Base-by-base conservation (phyloP, 1,140 invertebrate genomes). In the Drosophila tsacasi region DNA sequence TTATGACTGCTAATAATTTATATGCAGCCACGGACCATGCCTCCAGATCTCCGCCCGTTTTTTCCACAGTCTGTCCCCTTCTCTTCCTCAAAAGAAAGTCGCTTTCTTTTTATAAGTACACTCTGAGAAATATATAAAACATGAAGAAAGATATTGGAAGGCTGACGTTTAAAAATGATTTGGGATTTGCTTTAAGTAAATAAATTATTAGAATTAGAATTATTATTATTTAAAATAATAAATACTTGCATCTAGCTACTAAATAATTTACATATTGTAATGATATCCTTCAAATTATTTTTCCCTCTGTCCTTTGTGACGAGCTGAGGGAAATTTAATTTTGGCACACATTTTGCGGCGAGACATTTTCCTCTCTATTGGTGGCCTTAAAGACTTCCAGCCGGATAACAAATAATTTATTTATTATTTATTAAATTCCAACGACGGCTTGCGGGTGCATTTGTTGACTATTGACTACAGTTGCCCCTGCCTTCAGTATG, bases 1-100 rank as follows among this genome's bases (percentile, higher is more conserved):
- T 89, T 89, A 89, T 89, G 84, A 89, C 81, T 89, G 84, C 81
- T 89, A 89, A 89, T 89, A 89, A 89, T 89, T 89, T 89, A 89
- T 89, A 89, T 90, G 84, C 84, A 89, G 84, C 85, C 83, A 89
- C 44, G 58, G 61, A 79, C 59, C 30, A 77, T 60, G 40, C 61
- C 42, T 62, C 32, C 39, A 21, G 46, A 27, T 57, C 44, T 25
- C 40, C 72, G 35, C 57, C 50, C 61, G 63, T 49, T 62, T 72
- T 46, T 74, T 60, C 54, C 35, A 50, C 75, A 71, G 71, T 62
- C 72, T 58, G 52, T 59, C 69, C 15, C 32, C 21, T 10, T 49
- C 30, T 47, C 46, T 40, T 10, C 47, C 61, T 66, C 61, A 23
- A 39, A 37, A 63, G 65, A 76, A 87, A 82, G 59, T 76, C 66